Conservation (phyloP, 2,888 invertebrate species). For the Alloplasta piceator region DNA sequence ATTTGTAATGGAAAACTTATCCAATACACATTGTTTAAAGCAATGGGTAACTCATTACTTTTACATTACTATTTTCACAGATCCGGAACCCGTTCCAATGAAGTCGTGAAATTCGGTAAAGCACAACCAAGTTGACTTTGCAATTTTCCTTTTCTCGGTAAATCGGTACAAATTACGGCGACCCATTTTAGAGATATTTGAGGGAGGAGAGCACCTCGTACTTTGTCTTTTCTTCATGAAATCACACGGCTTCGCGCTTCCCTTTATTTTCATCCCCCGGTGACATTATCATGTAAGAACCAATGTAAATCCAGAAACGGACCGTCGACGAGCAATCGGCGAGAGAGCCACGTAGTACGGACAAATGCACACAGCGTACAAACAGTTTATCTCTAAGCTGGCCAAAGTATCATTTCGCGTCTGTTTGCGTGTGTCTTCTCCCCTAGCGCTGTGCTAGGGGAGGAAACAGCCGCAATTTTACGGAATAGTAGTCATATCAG, state of each 20-base stretch:
- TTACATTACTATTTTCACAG: too few relatives aligned
- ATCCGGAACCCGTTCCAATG: too few relatives aligned
- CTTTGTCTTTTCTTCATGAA: too few relatives aligned
- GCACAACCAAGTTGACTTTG: too few relatives aligned
- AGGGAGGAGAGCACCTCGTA: too few relatives aligned
- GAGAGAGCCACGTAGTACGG: slow-evolving; percentile 24
- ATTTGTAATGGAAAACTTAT: too few relatives aligned
- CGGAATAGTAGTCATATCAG: slow-evolving; percentile 21
- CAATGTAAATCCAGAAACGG: not conserved
- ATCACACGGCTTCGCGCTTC: not conserved
- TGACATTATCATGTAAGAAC: slow-evolving; percentile 24
- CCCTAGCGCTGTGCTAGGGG: slow-evolving; percentile 1
- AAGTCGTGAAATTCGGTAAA: too few relatives aligned
- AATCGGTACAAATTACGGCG: too few relatives aligned
- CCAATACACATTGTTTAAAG: too few relatives aligned
- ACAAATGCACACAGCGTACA: slow-evolving; percentile 8
- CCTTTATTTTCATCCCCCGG: slow-evolving; percentile 35
- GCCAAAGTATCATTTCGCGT: slow-evolving; percentile 31
- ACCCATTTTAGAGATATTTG: too few relatives aligned
- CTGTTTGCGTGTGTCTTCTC: slow-evolving; percentile 7
- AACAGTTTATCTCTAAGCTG: slow-evolving; percentile 44
- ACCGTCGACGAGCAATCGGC: slow-evolving; percentile 19
- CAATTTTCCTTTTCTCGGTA: too few relatives aligned
- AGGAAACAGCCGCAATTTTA: slow-evolving; percentile 34
- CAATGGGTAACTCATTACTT: too few relatives aligned